A percentile compares a stretch with the other conserved stretches of the same genome.
Conservation (phyloP, 2,888 invertebrate species). For the Deilephila elpenor region DNA sequence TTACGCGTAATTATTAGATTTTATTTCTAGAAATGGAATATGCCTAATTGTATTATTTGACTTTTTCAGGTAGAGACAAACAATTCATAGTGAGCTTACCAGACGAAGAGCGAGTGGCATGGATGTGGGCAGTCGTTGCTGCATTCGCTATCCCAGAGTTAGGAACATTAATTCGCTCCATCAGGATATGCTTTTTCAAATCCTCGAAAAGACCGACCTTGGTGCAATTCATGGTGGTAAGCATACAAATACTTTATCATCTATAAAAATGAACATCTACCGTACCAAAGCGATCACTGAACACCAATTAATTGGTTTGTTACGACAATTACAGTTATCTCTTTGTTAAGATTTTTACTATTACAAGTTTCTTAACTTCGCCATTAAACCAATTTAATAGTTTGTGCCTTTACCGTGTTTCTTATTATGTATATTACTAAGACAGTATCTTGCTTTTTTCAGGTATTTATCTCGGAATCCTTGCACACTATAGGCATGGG, state of each 20-base stretch:
- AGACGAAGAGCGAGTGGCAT: conserved; percentile 93
- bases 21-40: too few species aligned
- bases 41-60: conserved; percentile 8
- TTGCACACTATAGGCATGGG: conserved; percentile 95
- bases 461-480: conserved; percentile 93
- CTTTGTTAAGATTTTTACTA: too few species aligned
- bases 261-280: too few species aligned
- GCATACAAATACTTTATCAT: conserved; percentile 38
- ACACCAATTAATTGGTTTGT: too few species aligned
- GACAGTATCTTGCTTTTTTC: conserved; percentile 47
- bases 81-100: conserved; percentile 92
- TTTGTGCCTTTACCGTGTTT: too few species aligned
- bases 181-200: conserved; percentile 96
- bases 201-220: conserved; percentile 90
- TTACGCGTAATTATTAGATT: too few species aligned
- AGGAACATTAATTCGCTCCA: conserved; percentile 92
- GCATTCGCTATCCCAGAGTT: conserved; percentile 95
- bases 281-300: too few species aligned
- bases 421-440: neutral
- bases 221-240: conserved; percentile 78
- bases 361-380: too few species aligned
- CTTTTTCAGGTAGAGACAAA: conserved; percentile 91
- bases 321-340: too few species aligned
- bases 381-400: too few species aligned
- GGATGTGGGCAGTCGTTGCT: conserved; percentile 96